Evolutionary conservation across 2,113 vertebrate genomes (phyloP).

Genomic region (Mohoua ochrocephala): DNA sequence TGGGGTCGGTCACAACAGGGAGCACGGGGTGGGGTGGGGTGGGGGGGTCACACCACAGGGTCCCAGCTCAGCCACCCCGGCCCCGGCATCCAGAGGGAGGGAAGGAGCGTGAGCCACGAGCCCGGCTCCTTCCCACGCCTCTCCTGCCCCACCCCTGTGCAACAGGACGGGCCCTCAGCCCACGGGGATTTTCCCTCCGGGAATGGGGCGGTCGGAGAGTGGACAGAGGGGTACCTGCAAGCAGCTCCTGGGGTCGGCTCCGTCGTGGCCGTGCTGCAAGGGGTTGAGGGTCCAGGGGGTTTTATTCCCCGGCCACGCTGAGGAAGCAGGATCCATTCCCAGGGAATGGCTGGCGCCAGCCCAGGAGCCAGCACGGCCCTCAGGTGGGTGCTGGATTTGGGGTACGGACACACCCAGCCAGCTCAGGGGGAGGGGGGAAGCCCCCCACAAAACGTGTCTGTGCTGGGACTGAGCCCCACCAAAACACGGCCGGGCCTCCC

Average conservation of each 20-base stretch:
- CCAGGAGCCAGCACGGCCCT: rapidly evolving
- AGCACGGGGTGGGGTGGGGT: too few species aligned
- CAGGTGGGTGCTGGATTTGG: neutral
- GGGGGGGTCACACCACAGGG: neutral
- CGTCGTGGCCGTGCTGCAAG: rapidly evolving
- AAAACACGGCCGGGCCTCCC: neutral
- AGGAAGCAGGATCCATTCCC: neutral
- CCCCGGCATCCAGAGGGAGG: neutral
- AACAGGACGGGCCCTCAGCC: neutral
- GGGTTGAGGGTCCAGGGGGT: neutral
- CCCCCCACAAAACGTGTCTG: rapidly evolving
- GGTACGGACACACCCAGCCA: neutral
- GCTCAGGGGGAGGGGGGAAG: neutral
- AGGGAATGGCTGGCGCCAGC: neutral
- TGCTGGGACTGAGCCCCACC: neutral
- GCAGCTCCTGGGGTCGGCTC: rapidly evolving
- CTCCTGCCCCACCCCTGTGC: neutral
- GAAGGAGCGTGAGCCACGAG: rapidly evolving
- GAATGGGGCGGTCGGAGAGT: neutral
- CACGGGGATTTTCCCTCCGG: rapidly evolving
- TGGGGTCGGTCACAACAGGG: neutral
- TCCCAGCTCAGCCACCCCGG: neutral
- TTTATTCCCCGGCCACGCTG: neutral
- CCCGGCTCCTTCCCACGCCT: rapidly evolving
- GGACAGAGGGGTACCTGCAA: neutral